A percentile compares a stretch with the other conserved stretches of the same genome.
phyloP scores from a whole-genome alignment of 2,797 vertebrate species.

The Acestrorhynchus altus region DNA sequence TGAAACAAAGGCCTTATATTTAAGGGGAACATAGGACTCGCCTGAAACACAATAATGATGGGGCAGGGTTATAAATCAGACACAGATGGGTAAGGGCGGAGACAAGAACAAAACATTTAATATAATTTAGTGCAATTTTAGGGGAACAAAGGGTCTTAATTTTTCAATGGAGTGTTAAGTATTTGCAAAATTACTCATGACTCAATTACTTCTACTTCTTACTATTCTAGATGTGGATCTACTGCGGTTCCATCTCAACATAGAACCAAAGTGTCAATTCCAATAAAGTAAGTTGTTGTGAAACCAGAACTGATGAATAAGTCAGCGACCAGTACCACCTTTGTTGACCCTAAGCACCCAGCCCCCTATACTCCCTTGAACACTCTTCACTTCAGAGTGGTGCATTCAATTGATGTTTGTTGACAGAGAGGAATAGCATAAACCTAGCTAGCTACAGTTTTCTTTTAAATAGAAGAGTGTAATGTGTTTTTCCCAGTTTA shows the following conservation, averaged over 20 bases:
- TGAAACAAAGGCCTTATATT: no score
- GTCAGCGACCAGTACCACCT: neutral
- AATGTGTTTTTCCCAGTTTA: no score
- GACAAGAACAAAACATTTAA: no score
- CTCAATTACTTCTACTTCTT: no score
- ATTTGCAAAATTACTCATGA: conserved; percentile 8
- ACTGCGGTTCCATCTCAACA: neutral
- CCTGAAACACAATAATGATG: no score
- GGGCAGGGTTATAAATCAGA: no score
- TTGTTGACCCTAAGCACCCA: neutral
- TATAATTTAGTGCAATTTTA: no score
- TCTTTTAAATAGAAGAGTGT: no score
- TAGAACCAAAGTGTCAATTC: neutral
- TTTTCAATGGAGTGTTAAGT: neutral
- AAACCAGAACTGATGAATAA: neutral
- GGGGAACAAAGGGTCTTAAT: neutral
- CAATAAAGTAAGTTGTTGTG: neutral
- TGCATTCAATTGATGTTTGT: neutral
- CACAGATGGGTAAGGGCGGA: no score
- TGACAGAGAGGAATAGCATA: neutral
- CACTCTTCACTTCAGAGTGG: neutral
- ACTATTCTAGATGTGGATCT: neutral
- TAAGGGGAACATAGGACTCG: no score
- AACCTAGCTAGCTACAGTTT: neutral
- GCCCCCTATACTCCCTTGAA: neutral